Conservation (phyloP, 2,888 invertebrate species). For the Callimorpha dominula region DNA sequence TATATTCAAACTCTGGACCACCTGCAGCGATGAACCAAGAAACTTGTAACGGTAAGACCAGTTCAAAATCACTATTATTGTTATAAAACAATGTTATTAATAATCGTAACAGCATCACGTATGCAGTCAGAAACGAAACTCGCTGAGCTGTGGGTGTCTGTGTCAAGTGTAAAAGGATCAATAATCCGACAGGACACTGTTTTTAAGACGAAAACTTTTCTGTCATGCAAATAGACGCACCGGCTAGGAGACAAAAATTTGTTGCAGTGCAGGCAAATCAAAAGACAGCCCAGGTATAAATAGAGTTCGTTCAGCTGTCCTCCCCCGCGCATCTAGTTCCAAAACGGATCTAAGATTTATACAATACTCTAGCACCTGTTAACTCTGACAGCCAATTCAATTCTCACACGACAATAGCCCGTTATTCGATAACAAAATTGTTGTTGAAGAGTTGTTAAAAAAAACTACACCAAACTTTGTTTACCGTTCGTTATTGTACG, state of each 20-base stretch:
- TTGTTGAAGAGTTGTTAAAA: conserved; percentile 14
- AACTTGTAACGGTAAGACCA: neutral
- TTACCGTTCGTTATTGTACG: conserved; percentile 27
- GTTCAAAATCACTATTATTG: conserved; percentile 1
- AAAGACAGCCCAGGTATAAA: too few relatives aligned
- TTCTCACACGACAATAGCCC: conserved; percentile 9
- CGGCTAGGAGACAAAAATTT: too few relatives aligned
- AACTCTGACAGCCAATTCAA: conserved; percentile 3
- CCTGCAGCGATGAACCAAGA: neutral
- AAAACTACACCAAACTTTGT: conserved; percentile 26
- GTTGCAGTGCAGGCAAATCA: too few relatives aligned
- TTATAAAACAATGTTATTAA: neutral
- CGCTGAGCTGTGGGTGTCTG: neutral
- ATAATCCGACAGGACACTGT: neutral
- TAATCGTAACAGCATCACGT: neutral
- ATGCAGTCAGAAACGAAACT: neutral
- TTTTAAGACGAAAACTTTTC: neutral
- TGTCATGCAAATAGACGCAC: neutral
- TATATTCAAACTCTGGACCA: neutral
- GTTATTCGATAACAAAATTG: conserved; percentile 25
- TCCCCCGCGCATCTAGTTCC: neutral
- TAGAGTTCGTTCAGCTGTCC: too few relatives aligned
- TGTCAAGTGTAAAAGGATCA: neutral
- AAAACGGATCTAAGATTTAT: neutral
- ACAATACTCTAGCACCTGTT: conserved; percentile 1